A percentile compares a stretch with the other conserved stretches of the same genome.
phyloP scores from a whole-genome alignment of 64 coral and sea anemone species.

The Actinia tenebrosa region DNA sequence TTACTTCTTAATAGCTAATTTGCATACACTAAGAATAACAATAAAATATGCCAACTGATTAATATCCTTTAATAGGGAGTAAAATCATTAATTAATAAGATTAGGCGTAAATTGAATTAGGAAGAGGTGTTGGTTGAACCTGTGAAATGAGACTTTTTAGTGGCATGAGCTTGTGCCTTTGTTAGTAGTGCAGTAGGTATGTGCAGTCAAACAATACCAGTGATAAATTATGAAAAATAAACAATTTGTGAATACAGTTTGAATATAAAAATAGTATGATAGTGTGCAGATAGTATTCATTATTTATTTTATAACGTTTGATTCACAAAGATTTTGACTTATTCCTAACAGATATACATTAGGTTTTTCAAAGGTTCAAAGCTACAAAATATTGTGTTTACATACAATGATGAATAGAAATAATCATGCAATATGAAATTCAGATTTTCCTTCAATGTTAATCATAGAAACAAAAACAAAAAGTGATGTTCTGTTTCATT shows the following conservation, averaged over 20 bases:
- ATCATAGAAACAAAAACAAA: too few species aligned
- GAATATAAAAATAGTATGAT: background rate
- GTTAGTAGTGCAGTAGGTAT: background rate
- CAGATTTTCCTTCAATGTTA: too few species aligned
- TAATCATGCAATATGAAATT: too few species aligned
- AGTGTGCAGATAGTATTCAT: background rate
- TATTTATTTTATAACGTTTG: too few species aligned
- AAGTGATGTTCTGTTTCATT: too few species aligned
- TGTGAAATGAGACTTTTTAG: background rate
- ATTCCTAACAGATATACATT: too few species aligned
- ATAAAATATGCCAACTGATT: background rate
- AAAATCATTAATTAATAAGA: background rate
- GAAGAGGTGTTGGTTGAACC: background rate
- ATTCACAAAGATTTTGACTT: too few species aligned
- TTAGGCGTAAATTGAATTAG: conserved; percentile 3
- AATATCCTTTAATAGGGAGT: background rate
- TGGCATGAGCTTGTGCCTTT: background rate
- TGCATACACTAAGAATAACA: background rate
- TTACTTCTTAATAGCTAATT: background rate
- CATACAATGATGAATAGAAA: too few species aligned
- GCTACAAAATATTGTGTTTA: too few species aligned
- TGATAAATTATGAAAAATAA: background rate
- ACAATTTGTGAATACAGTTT: background rate
- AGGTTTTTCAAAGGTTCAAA: too few species aligned
- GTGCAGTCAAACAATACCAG: background rate